Conservation (phyloP, 2,888 invertebrate species). For the Nymphalis c-album region DNA sequence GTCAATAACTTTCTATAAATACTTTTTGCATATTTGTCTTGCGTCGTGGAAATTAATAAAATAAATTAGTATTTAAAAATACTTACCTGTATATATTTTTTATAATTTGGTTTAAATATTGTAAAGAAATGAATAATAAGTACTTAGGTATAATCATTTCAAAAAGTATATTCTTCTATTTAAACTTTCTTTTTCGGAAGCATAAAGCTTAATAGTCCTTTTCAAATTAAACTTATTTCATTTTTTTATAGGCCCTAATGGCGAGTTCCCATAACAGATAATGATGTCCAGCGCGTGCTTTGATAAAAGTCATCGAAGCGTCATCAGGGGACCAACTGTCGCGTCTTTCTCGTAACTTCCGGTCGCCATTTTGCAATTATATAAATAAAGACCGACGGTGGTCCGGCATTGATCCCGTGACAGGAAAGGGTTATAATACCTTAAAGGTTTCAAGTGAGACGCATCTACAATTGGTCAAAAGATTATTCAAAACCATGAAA, state of each 20-base stretch:
- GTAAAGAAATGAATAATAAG: not conserved
- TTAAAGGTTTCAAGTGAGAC: constrained; percentile 38
- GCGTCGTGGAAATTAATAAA: no score
- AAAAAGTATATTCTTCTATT: constrained; percentile 5
- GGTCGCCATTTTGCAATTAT: constrained; percentile 40
- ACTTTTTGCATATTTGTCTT: no score
- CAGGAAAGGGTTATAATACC: constrained; percentile 43
- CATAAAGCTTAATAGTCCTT: constrained; percentile 2
- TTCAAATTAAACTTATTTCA: not conserved
- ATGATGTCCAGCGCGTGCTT: constrained; percentile 47
- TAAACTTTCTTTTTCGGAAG: not conserved
- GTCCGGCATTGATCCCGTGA: constrained; percentile 40
- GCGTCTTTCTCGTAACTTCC: constrained; percentile 44
- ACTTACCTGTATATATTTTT: no score
- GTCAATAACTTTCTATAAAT: no score
- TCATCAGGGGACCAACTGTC: constrained; percentile 46
- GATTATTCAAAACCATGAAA: constrained; percentile 32
- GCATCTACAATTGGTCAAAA: constrained; percentile 33
- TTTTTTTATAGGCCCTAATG: constrained; percentile 22
- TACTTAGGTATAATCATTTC: not conserved
- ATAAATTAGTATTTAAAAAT: no score
- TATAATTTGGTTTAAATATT: not conserved
- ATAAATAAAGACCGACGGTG: constrained; percentile 41
- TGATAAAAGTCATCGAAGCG: constrained; percentile 46
- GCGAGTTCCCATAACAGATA: constrained; percentile 32